Evolutionary conservation across 1,140 invertebrate species (phyloP).

Genomic region (Drosophila dunni): DNA sequence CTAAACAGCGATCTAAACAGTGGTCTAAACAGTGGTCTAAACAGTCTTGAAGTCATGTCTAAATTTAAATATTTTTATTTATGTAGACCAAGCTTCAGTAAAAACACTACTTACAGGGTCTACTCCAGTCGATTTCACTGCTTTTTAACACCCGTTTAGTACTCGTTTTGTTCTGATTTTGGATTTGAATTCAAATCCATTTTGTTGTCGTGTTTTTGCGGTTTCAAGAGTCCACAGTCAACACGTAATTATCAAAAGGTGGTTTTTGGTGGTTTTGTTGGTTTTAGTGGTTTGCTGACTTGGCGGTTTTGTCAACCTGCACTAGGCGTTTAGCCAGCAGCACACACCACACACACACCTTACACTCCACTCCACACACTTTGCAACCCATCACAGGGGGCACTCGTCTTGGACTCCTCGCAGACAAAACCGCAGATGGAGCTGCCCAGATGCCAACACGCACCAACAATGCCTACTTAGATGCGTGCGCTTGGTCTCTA

Average conservation of each 20-base stretch:
- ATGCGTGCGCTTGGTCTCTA: slow-evolving; percentile 26
- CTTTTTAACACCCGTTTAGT: background rate
- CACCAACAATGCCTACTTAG: slow-evolving; percentile 63
- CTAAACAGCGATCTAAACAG: too few relatives aligned
- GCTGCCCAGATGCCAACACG: slow-evolving; percentile 77
- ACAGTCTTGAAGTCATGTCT: too few relatives aligned
- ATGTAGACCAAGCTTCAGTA: too few relatives aligned
- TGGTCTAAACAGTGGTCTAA: too few relatives aligned
- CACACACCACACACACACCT: background rate
- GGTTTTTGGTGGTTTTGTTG: slow-evolving; percentile 17
- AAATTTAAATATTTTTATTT: too few relatives aligned
- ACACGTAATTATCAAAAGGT: slow-evolving; percentile 29
- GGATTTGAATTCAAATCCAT: slow-evolving; percentile 16
- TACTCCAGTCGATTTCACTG: background rate
- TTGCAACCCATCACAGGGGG: background rate
- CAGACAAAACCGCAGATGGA: slow-evolving; percentile 62
- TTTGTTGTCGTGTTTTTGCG: slow-evolving; percentile 21
- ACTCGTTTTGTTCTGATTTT: slow-evolving; percentile 41
- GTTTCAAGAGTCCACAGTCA: slow-evolving; percentile 12
- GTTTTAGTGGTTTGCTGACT: background rate
- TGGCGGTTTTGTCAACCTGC: background rate
- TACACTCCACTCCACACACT: background rate
- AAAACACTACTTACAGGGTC: too few relatives aligned
- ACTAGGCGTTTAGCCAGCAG: background rate
- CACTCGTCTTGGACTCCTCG: background rate